Evolutionary conservation across 1,140 invertebrate species (phyloP), one percentile per base, ranked within the genome.

Genomic region (Branchinecta lindahli): DNA sequence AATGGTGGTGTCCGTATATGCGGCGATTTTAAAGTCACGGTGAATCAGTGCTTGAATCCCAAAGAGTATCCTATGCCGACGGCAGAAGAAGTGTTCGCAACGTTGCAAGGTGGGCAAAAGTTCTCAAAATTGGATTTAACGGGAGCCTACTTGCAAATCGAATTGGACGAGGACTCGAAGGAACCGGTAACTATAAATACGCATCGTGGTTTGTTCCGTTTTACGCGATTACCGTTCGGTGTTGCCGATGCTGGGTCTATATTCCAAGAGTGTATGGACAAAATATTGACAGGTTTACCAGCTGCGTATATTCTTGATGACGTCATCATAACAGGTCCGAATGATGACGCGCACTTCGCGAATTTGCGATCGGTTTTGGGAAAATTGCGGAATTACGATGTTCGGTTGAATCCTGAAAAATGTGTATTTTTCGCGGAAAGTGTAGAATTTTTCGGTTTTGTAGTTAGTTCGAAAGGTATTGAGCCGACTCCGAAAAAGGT

Each of bases 261-360:
- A 70, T 85, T 84, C 72, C 80, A 85, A 73, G 52, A 77, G 70
- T 75, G 79, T 18, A 81, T 84, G 21, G 79, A 81, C 61, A 71
- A 76, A 70, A 72, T 79, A 7, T 68, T 83, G 9, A 66, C 61
- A 61, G 74, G 73, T 44, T 67, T 80, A 8, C 72, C 73, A 44
- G 74, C 72, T 20, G 75, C 73, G 44, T 68, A 67, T 45, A 77
- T 75, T 73, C 74, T 77, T 15, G 75, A 77, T 70, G 73, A 77
- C 61, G 74, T 77, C 5, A 72, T 77, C 7, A 68, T 77, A 66
- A 12, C 12, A 5, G 72, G 46, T 15, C 18, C 20, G 10, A 66
- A 71, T 21, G 0, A 52, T 12, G 67, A 72, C 46, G 72, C 75
- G 21, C 77, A 79, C 72, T 66, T 77, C 12, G 15, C 69, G 21